phyloP scores from a whole-genome alignment of 2,888 invertebrate species.

The Cremastinae sp. region DNA sequence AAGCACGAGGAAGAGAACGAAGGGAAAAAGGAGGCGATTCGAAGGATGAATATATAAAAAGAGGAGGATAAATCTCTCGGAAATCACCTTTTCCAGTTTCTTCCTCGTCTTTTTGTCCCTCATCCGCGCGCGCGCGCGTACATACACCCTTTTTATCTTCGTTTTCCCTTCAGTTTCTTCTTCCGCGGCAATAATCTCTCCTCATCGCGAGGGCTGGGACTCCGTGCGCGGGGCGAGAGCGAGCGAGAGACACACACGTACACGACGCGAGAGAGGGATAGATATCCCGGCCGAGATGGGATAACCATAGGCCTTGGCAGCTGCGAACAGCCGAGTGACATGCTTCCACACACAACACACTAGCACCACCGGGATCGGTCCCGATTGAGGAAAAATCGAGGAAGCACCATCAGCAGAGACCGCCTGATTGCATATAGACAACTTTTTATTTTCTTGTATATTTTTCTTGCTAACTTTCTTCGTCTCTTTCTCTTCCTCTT shows the following conservation, averaged over 20 bases:
- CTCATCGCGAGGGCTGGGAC: conserved; percentile 56
- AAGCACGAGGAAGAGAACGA: no score
- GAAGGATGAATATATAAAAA: neutral
- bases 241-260: conserved; percentile 41
- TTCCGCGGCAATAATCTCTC: conserved; percentile 58
- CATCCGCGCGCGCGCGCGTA: neutral
- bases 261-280: conserved; percentile 28
- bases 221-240: conserved; percentile 42
- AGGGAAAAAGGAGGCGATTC: neutral
- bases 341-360: conserved; percentile 72
- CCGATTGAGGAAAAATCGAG: conserved; percentile 20
- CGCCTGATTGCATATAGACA: conserved; percentile 48
- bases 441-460: conserved; percentile 6
- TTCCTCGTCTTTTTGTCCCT: neutral
- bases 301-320: conserved; percentile 74
- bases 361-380: conserved; percentile 31
- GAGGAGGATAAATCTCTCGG: conserved; percentile 10
- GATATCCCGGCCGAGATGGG: conserved; percentile 61
- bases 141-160: conserved; percentile 19
- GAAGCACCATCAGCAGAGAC: no score
- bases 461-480: conserved; percentile 6
- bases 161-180: conserved; percentile 31
- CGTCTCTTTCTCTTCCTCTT: conserved; percentile 14
- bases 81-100: conserved; percentile 25
- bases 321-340: conserved; percentile 76